These are phyloP conservation scores for Invenusta paracnida DNA, from an alignment of 2,888 invertebrate genomes.

Conservation along the genomic window DNA sequence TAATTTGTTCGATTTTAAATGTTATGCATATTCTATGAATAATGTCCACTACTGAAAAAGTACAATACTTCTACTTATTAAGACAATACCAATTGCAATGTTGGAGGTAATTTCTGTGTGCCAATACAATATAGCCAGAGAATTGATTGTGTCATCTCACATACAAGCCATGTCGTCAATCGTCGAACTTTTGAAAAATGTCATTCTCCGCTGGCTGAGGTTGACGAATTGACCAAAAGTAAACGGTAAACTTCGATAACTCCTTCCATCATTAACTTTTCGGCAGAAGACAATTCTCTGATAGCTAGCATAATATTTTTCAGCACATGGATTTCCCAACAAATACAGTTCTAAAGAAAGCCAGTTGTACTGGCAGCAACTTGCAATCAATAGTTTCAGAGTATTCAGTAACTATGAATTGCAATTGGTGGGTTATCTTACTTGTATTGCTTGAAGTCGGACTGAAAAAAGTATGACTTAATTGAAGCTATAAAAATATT, in stretches of 20 bases:
- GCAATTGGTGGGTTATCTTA: neutral
- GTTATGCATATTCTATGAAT: too few species aligned
- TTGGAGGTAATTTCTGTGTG: neutral
- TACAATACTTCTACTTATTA: too few species aligned
- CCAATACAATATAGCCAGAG: neutral
- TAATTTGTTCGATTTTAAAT: too few species aligned
- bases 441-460: neutral
- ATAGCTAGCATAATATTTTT: neutral
- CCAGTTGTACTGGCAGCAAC: neutral
- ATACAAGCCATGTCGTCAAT: neutral
- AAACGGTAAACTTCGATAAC: neutral
- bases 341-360: neutral
- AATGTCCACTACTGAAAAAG: too few species aligned
- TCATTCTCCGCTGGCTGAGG: neutral
- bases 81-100: neutral
- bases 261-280: neutral
- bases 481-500: neutral
- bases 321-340: too few species aligned
- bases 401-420: neutral
- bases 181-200: neutral
- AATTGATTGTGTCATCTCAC: neutral
- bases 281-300: neutral
- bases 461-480: neutral
- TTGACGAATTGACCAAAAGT: neutral
- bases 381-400: neutral